Base-by-base conservation (phyloP, 1,140 invertebrate genomes). In the Stenopsyche tienmushanensis region DNA sequence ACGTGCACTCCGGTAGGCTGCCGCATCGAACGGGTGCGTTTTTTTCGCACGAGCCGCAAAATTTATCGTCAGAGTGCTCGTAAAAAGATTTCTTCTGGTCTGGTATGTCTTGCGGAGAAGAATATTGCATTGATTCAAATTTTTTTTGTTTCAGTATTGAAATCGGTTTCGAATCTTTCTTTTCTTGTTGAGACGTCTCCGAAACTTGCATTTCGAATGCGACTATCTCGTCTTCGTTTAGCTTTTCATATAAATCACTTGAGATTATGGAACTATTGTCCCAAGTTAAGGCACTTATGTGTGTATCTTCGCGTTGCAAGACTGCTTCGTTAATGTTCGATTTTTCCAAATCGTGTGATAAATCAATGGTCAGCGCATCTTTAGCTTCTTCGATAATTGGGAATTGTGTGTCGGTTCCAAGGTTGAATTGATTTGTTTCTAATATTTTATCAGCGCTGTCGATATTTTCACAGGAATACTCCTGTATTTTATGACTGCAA, bases 1-100 rank as follows among this genome's bases (percentile, higher is more conserved):
- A 76, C 0, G 44, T 60, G 10, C 42, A 45, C 18, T 69, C 67
- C 21, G 67, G 67, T 8, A 69, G 59, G 24, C 67, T 69, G 15
- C 67, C 67, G 44, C 67, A 69, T 15, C 67, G 24, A 3, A 65
- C 26, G 2, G 67, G 67, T 18, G 44, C 13, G 10, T 44, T 52
- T 63, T 58, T 69, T 25, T 62, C 49, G 23, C 24, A 13, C 1
- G 53, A 49, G 15, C 52, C 24, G 34, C 15, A 49, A 1, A 50
- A 64, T 18, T 63, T 64, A n/a, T 58, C 62, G 10, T 59, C 57
- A 3, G 57, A 44, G 15, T 42, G 62, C 26, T 47, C 44, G 47
- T 66, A 58, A 47, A 54, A 66, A 1, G 47, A 18, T 13, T 58
- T 65, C 8, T 60, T 60, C 0, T 58, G 34, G 34, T 68, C 66